phyloP scores from a whole-genome alignment of 2,797 vertebrate genomes.

The Meriones psammophilus region DNA sequence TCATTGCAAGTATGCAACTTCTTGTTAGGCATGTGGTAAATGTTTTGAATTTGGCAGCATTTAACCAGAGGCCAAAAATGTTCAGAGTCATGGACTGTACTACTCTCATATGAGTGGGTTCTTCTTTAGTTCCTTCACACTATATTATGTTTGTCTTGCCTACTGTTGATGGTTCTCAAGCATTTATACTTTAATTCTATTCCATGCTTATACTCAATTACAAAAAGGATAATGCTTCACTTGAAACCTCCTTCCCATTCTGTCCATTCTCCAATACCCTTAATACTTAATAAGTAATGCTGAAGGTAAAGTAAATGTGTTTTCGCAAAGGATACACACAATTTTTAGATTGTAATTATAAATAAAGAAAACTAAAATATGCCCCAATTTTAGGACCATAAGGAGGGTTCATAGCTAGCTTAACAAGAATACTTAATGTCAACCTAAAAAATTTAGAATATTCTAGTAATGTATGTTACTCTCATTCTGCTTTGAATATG shows the following conservation, averaged over 20 bases:
- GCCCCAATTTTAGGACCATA: background rate
- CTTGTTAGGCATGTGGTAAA: conserved; percentile 48
- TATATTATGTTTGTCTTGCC: conserved; percentile 5
- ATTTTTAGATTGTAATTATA: conserved; percentile 3
- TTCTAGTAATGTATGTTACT: background rate
- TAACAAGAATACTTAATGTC: background rate
- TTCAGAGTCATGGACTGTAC: background rate
- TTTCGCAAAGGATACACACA: background rate
- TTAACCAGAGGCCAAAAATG: conserved; percentile 45
- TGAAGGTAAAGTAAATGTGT: background rate
- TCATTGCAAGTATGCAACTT: conserved; percentile 13
- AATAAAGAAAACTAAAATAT: background rate
- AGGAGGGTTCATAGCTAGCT: background rate
- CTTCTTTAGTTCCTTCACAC: conserved; percentile 12
- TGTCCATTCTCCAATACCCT: background rate
- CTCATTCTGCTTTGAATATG: background rate
- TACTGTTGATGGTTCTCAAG: conserved; percentile 38
- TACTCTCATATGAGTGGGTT: background rate
- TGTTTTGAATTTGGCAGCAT: conserved; percentile 52
- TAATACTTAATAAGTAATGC: background rate
- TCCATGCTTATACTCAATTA: background rate
- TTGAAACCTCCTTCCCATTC: background rate
- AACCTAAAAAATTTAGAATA: background rate
- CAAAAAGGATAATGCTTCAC: background rate
- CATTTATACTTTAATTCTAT: background rate